Base-by-base conservation (phyloP, 2,113 vertebrate genomes). In the Mungos mungo region DNA sequence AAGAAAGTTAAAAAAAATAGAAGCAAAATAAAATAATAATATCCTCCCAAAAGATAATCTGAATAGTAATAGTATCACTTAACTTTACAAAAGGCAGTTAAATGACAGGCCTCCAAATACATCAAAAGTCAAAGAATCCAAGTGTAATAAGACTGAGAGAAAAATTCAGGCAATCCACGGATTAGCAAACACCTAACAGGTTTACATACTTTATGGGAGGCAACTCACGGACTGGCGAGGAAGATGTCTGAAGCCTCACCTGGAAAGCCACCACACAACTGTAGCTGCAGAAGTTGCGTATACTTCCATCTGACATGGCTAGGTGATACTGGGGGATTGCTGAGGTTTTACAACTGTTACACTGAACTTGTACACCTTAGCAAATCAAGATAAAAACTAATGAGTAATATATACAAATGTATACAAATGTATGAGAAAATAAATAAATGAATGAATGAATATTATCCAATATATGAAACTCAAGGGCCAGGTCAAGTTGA, bases 281-380 rank as follows among this genome's bases (percentile, higher is more conserved):
- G 88, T 99, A 99, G 97, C 99, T 99, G 99, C 99, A 99, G 98
- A 99, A 99, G 98, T 99, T 99, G 96, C 99, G 99, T 98, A 99
- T 99, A 98, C 99, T 99, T 89, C 99, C 99, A 74, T 99, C 99
- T 3, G 99, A 99, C 99, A 99, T 99, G 97, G 99, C 99, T 96
- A 99, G 98, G 98, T 99, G 99, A 97, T 99, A 99, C 98, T 99
- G 99, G 87, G 99, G 99, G 31, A 99, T 98, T 7, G 99, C 98
- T 94, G 98, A 98, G 91, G 99, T 99, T 97, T 99, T 99, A 98
- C 99, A 99, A 97, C 98, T 99, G 98, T 99, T 99, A 98, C 99
- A 99, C 90, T 99, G 99, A 95, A 99, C 98, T 81, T 99, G 99
- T 94, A 99, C 98, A 98, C 99, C 99, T 99, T 98, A 92, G 66